These are phyloP conservation scores for Climacteris rufus DNA, from an alignment of 2,113 vertebrate genomes.

Conservation along the genomic window DNA sequence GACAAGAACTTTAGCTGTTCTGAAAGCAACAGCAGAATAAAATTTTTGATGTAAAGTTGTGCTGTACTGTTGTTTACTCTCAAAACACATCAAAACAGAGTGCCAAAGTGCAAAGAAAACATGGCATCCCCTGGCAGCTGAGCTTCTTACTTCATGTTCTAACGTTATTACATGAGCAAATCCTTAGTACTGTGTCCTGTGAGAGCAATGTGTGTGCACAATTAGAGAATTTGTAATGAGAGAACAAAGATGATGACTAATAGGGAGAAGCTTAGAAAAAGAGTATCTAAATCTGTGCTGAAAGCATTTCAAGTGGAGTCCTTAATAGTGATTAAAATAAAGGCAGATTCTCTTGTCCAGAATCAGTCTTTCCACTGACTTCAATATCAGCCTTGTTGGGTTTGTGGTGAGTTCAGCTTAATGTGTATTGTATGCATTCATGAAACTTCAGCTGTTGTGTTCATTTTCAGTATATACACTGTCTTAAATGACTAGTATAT, in stretches of 20 bases:
- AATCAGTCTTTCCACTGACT: neutral
- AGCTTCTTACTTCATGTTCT: neutral
- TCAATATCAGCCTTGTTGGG: neutral
- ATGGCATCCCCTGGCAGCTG: neutral
- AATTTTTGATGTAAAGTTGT: slow-evolving; percentile 43
- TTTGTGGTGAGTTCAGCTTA: neutral
- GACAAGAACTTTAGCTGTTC: neutral
- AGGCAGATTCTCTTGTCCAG: neutral
- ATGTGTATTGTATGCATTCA: neutral
- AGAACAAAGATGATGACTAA: neutral
- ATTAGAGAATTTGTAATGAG: neutral
- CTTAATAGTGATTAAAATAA: neutral
- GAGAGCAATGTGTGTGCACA: rapidly evolving
- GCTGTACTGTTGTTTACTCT: slow-evolving; percentile 37
- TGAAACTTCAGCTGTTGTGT: neutral
- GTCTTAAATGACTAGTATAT: neutral
- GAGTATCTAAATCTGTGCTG: neutral
- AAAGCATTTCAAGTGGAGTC: neutral
- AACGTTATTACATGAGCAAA: neutral
- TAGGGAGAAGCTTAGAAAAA: neutral
- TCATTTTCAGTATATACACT: neutral
- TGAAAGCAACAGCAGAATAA: slow-evolving; percentile 17
- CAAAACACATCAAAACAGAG: slow-evolving; percentile 43
- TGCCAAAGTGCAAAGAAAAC: neutral
- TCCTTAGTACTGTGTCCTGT: neutral